Conservation (phyloP, 2,797 vertebrate species). For the Babyrousa celebensis region DNA sequence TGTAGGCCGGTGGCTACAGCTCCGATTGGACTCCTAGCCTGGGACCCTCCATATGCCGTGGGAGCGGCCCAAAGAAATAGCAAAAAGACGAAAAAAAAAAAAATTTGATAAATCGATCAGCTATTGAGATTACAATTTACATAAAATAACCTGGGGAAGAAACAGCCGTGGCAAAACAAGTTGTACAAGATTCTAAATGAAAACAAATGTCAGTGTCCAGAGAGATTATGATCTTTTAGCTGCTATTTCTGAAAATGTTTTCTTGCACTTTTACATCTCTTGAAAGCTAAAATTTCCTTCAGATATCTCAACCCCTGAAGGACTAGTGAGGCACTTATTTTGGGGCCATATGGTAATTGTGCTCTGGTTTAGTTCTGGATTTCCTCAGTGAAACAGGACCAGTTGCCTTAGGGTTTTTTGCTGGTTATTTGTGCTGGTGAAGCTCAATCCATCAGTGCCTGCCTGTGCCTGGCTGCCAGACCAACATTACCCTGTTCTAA, state of each 20-base stretch:
- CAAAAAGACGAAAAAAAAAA: no score
- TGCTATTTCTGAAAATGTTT: not conserved
- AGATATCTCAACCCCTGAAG: not conserved
- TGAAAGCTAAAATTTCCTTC: constrained; percentile 18
- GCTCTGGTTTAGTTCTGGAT: not conserved
- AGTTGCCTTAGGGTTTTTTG: not conserved
- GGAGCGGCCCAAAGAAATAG: no score
- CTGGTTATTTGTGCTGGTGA: not conserved
- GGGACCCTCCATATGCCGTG: no score
- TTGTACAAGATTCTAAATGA: not conserved
- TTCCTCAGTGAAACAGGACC: not conserved
- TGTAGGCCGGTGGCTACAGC: no score
- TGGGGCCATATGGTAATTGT: no score
- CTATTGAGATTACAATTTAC: not conserved
- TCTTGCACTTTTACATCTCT: not conserved
- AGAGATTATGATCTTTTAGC: not conserved
- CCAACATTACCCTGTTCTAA: not conserved
- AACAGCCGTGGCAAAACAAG: not conserved
- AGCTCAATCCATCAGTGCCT: not conserved
- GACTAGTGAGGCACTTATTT: not conserved
- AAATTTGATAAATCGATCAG: not conserved
- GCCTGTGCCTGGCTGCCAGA: not conserved
- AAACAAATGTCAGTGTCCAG: not conserved
- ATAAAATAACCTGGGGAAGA: not conserved
- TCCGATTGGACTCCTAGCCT: no score